Base-by-base conservation (phyloP, 2,888 invertebrate genomes). In the Drosophila meridionalis region DNA sequence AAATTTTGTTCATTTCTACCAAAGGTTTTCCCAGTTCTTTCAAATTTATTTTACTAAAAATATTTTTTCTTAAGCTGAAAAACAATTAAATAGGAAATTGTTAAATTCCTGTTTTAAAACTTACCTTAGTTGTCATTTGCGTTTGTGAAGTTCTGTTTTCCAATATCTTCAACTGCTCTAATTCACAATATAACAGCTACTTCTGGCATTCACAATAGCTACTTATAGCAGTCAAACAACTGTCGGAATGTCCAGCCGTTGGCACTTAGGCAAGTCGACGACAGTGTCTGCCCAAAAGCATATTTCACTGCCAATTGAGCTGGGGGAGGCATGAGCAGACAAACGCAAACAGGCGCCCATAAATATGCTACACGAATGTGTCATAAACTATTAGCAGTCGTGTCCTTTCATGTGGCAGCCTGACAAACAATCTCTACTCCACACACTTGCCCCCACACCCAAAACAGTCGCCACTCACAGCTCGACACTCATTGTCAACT, bases 341-440 rank as follows among this genome's bases (percentile, higher is more conserved):
- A 56, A 57, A 5, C 14, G 60, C 20, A 20, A 20, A 20, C 20
- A 56, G 67, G 55, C 52, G n/a, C 55, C 55, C 73, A 81, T 80
- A 81, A 80, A 79, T 83, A 76, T 81, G 79, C 66, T 63, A 59
- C 66, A 76, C 73, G 62, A 82, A 80, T 50, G 61, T 75, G 83
- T 83, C 83, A 78, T 83, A 83, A 83, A 83, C 82, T 81, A 83
- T 83, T 83, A 80, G 80, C 76, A 82, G 74, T 52, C 58, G 57
- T 63, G 80, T 53, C 66, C 80, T 56, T 50, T 72, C 67, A 50
- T 50, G 43, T 61, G 76, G 38, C 76, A 62, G 34, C 36, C 42
- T 58, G 72, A 48, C 67, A 66, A 71, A 69, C 43, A 67, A 55
- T 61, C 64, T 58, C 47, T 48, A 52, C 36, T 28, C 34, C 59